Conservation (phyloP, 2,113 vertebrate species). For the Colistium nudipinnis region DNA sequence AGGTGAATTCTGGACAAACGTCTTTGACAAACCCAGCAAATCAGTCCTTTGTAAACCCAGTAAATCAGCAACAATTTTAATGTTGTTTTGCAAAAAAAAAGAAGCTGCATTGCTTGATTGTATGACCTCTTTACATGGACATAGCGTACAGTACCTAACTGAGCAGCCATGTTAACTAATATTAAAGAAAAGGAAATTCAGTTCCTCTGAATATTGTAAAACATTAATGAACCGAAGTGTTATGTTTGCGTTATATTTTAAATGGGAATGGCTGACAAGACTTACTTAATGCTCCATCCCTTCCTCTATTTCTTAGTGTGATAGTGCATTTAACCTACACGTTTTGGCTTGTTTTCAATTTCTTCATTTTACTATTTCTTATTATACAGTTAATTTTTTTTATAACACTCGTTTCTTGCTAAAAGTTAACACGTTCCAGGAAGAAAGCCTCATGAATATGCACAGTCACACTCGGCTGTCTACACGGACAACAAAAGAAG, state of each 20-base stretch:
- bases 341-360: slow-evolving; percentile 16
- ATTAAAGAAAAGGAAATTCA: background rate
- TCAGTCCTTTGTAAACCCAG: no score
- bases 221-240: slow-evolving; percentile 13
- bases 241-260: no score
- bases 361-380: background rate
- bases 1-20: background rate
- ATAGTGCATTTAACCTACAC: background rate
- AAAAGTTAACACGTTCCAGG: slow-evolving; percentile 63
- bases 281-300: background rate
- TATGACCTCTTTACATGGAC: slow-evolving; percentile 10
- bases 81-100: background rate
- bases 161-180: background rate
- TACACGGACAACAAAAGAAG: slow-evolving; percentile 70
- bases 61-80: no score
- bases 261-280: slow-evolving; percentile 2
- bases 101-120: background rate
- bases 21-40: background rate
- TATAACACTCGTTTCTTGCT: slow-evolving; percentile 18
- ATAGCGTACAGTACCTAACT: background rate
- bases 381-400: background rate
- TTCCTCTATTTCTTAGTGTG: background rate
- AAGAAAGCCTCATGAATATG: slow-evolving; percentile 73
- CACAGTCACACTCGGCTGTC: slow-evolving; percentile 70
- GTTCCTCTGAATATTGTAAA: slow-evolving; percentile 16